A percentile compares a stretch with the other conserved stretches of the same genome.
Evolutionary conservation across 2,888 invertebrate species (phyloP).

Genomic region (Rhyacophila evoluta): DNA sequence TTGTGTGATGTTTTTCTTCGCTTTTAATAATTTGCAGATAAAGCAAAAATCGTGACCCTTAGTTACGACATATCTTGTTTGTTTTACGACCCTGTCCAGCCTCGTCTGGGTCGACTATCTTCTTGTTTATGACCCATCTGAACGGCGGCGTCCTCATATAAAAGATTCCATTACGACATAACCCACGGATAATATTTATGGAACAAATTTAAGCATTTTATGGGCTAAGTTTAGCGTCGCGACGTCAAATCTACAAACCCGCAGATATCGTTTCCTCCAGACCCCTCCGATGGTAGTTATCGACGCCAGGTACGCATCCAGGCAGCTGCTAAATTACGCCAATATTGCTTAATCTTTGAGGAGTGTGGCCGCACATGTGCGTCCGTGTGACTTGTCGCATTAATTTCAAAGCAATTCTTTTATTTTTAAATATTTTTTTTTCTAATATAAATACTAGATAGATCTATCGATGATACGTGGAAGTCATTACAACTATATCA

Average conservation of each 20-base stretch:
- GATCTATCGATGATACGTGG: too few species aligned
- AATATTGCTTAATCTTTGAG: too few species aligned
- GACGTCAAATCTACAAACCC: conserved; percentile 7
- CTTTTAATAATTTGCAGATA: background rate
- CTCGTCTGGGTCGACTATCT: conserved; percentile 8
- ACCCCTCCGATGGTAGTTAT: background rate
- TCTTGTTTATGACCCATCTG: conserved; percentile 4
- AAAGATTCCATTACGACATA: conserved; percentile 10
- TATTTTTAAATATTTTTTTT: too few species aligned
- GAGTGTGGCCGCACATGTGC: too few species aligned
- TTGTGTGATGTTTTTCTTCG: background rate
- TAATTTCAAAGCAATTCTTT: too few species aligned
- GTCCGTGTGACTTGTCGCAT: too few species aligned
- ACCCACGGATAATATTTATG: conserved; percentile 22
- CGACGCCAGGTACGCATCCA: background rate
- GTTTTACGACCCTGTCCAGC: conserved; percentile 17
- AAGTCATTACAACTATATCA: too few species aligned
- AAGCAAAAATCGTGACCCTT: background rate
- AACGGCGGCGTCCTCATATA: background rate
- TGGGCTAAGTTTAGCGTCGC: background rate
- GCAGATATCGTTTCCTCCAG: background rate
- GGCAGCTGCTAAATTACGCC: too few species aligned
- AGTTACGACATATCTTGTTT: conserved; percentile 11
- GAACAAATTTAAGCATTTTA: conserved; percentile 21
- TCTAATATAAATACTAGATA: too few species aligned